phyloP scores from a whole-genome alignment of 92 coral and sea anemone genomes.

The Porites divaricata region DNA sequence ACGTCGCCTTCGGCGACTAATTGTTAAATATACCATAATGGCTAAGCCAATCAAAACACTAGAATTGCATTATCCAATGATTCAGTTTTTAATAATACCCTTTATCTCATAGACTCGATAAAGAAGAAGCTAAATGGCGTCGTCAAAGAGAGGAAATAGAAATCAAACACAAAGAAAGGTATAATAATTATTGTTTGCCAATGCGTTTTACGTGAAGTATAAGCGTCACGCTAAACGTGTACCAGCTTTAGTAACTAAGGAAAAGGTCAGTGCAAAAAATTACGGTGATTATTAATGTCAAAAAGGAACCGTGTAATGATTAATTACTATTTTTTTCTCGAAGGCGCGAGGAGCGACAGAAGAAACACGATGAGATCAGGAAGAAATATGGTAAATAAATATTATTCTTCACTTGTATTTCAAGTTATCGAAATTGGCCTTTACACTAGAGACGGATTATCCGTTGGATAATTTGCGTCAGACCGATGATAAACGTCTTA shows the following conservation, averaged over 20 bases:
- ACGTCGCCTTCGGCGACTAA: no score
- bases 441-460: background rate
- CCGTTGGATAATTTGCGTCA: no score
- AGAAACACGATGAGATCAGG: slow-evolving; percentile 87
- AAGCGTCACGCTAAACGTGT: no score
- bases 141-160: slow-evolving; percentile 88
- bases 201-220: no score
- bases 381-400: slow-evolving; percentile 78
- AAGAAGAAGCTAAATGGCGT: slow-evolving; percentile 83
- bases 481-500: no score
- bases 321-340: background rate
- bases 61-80: no score
- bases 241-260: no score
- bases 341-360: slow-evolving; percentile 88
- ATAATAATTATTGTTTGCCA: background rate
- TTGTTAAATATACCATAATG: no score
- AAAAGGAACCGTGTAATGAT: background rate
- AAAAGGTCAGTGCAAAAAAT: no score
- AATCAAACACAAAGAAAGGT: slow-evolving; percentile 85
- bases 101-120: slow-evolving; percentile 50
- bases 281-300: no score
- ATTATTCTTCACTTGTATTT: background rate
- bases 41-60: no score
- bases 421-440: background rate
- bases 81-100: no score